phyloP scores from a whole-genome alignment of 2,797 vertebrate species.

The Clamator glandarius region DNA sequence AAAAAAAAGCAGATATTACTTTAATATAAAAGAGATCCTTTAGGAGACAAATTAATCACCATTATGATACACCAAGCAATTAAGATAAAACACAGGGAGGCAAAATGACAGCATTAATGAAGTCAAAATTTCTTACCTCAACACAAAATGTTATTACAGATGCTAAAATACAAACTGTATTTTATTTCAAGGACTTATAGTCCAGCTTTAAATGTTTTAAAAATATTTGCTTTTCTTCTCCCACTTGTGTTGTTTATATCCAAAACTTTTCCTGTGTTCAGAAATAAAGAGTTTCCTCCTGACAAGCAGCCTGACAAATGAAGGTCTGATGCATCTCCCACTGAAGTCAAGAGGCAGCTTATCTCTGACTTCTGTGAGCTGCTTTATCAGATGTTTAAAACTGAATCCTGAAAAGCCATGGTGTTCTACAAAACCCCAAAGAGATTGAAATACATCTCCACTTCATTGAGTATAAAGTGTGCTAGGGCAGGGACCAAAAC shows the following conservation, averaged over 20 bases:
- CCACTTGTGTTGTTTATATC: neutral
- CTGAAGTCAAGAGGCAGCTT: neutral
- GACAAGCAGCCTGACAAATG: neutral
- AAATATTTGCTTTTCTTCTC: neutral
- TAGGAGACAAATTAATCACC: constrained; percentile 50
- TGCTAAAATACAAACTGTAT: neutral
- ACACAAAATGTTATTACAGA: neutral
- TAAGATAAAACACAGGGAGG: constrained; percentile 1
- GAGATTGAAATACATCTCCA: neutral
- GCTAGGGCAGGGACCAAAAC: neutral
- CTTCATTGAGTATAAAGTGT: neutral
- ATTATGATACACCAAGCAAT: constrained; percentile 9
- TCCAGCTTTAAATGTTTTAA: neutral
- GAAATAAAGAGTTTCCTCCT: neutral
- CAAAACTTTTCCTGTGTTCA: neutral
- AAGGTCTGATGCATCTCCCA: neutral
- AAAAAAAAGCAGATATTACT: neutral
- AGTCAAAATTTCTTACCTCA: neutral
- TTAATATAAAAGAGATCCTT: constrained; percentile 19
- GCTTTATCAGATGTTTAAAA: neutral
- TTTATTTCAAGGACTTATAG: neutral
- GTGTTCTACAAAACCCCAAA: neutral
- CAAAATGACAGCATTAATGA: neutral
- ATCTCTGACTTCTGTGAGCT: neutral
- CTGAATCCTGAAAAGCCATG: neutral